These are phyloP conservation scores for Bombus consobrinus DNA, from an alignment of 1,140 invertebrate genomes.

Conservation along the genomic window DNA sequence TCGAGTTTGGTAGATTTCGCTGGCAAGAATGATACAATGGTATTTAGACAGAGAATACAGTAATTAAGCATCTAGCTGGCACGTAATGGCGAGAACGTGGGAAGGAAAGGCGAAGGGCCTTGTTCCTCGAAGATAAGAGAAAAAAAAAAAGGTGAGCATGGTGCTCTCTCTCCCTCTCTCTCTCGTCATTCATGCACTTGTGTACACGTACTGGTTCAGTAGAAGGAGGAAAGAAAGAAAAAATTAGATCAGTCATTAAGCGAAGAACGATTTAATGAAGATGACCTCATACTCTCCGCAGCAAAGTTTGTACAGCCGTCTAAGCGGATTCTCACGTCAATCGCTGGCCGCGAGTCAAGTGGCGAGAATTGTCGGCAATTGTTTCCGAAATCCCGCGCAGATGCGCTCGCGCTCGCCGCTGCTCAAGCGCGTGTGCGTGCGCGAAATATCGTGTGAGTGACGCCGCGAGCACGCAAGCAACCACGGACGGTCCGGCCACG, in stretches of 20 bases:
- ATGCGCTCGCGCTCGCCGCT: conserved; percentile 69
- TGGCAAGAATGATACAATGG: background rate
- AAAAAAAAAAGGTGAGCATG: conserved; percentile 46
- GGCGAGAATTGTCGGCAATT: conserved; percentile 84
- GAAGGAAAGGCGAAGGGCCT: conserved; percentile 12
- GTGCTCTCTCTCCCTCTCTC: background rate
- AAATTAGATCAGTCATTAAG: conserved; percentile 83
- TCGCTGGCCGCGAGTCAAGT: conserved; percentile 82
- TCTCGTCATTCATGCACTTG: background rate
- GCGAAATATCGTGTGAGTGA: conserved; percentile 53
- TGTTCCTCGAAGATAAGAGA: conserved; percentile 32
- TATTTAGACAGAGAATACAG: background rate
- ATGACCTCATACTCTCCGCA: conserved; percentile 82
- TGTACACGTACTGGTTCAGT: background rate
- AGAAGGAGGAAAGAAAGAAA: conserved; percentile 58
- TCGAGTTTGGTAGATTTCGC: background rate
- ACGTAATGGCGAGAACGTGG: conserved; percentile 31
- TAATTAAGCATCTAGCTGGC: conserved; percentile 7
- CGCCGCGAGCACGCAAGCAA: conserved; percentile 42
- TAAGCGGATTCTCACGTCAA: conserved; percentile 83
- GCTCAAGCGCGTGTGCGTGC: conserved; percentile 52
- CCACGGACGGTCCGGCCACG: conserved; percentile 48
- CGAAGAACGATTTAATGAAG: conserved; percentile 83
- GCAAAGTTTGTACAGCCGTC: conserved; percentile 72
- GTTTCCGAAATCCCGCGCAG: conserved; percentile 84